phyloP scores from a whole-genome alignment of 1,140 invertebrate genomes.

The Batillaria attramentaria region DNA sequence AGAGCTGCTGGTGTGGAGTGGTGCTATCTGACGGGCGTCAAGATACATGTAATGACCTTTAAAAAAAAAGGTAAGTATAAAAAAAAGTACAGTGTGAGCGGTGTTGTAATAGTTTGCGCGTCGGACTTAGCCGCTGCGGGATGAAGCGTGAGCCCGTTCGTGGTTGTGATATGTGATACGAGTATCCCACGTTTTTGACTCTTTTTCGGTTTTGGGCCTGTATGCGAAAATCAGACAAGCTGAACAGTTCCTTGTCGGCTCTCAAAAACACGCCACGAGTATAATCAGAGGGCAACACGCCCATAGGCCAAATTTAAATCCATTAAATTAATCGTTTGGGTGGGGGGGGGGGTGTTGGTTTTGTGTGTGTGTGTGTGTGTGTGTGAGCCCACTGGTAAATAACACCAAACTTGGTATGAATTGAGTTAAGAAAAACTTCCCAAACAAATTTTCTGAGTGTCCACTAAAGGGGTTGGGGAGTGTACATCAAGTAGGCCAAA shows the following conservation, averaged over 20 bases:
- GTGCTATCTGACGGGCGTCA: background rate
- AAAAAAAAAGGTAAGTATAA: background rate
- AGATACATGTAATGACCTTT: slow-evolving; percentile 6
- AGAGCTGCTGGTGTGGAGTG: too few relatives aligned
- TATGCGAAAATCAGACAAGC: too few relatives aligned
- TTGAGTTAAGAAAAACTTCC: background rate
- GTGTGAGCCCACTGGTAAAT: too few relatives aligned
- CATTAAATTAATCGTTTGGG: too few relatives aligned
- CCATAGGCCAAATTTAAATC: too few relatives aligned
- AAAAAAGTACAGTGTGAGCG: background rate
- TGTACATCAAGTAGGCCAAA: background rate
- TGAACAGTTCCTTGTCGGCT: too few relatives aligned
- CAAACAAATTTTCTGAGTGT: background rate
- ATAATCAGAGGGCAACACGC: too few relatives aligned
- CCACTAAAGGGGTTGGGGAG: too few relatives aligned
- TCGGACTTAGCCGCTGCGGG: too few relatives aligned
- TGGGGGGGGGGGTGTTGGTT: background rate
- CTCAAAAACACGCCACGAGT: too few relatives aligned
- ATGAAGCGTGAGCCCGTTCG: background rate
- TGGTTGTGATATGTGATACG: background rate
- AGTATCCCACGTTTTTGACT: background rate
- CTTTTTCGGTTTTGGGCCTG: too few relatives aligned
- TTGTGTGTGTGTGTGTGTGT: too few relatives aligned
- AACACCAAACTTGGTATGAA: background rate
- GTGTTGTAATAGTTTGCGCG: background rate